Conservation (phyloP, 2,888 invertebrate species). For the Euzetes globulus region DNA sequence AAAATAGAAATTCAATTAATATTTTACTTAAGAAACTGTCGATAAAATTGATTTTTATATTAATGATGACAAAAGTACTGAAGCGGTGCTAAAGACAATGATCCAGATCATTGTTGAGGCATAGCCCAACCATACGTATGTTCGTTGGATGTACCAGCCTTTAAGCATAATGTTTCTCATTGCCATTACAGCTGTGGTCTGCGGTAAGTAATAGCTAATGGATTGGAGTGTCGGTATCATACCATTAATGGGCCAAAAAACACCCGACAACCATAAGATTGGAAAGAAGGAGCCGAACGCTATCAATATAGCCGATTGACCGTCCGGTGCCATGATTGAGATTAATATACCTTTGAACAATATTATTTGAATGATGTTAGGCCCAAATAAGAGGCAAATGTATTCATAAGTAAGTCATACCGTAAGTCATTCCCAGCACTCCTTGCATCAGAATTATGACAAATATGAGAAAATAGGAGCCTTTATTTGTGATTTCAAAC, state of each 20-base stretch:
- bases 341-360: no score
- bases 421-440: no score
- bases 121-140: conserved; percentile 66
- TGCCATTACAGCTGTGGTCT: conserved; percentile 68
- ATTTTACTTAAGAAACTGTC: no score
- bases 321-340: no score
- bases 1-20: no score
- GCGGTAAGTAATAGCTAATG: conserved; percentile 64
- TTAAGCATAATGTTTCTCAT: conserved; percentile 67
- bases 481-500: no score
- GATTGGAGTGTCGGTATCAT: conserved; percentile 74
- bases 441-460: no score
- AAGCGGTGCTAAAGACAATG: conserved; percentile 50
- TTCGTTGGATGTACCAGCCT: conserved; percentile 61
- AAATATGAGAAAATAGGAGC: no score
- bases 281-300: conserved; percentile 92
- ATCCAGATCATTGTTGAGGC: conserved; percentile 72
- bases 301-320: conserved; percentile 38
- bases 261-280: conserved; percentile 68
- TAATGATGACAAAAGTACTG: background rate
- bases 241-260: conserved; percentile 92
- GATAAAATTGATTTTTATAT: background rate
- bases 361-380: no score
- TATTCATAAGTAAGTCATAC: no score
- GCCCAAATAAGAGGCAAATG: no score